phyloP scores from a whole-genome alignment of 2,888 invertebrate genomes.

The Amphiduros pacificus region DNA sequence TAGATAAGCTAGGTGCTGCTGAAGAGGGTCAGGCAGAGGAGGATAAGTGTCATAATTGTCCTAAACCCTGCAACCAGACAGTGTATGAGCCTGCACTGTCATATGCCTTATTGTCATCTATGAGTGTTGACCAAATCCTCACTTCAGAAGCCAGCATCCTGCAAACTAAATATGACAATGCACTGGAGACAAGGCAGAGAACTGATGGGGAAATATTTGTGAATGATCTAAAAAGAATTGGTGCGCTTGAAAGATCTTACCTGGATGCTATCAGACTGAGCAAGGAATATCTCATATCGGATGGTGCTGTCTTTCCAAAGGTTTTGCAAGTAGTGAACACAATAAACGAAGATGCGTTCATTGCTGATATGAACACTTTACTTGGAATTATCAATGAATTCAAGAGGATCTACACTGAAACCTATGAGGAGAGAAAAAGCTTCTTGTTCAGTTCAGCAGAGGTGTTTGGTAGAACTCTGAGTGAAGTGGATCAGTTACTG shows the following conservation, averaged over 20 bases:
- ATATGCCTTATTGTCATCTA: background rate
- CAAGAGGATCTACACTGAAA: background rate
- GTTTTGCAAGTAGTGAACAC: background rate
- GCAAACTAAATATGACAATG: background rate
- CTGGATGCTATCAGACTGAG: background rate
- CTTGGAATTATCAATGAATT: background rate
- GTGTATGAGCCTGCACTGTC: slow-evolving; percentile 3
- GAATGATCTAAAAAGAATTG: background rate
- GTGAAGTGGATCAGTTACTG: background rate
- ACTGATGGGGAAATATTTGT: background rate
- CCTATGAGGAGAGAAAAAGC: background rate
- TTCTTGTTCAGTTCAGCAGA: background rate
- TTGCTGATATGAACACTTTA: background rate
- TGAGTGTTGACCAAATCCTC: slow-evolving; percentile 2
- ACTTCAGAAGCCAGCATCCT: background rate
- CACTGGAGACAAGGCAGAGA: background rate
- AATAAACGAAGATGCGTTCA: background rate
- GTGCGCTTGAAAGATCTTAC: background rate
- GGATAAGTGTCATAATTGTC: background rate
- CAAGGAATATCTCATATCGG: background rate
- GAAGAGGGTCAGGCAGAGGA: no score
- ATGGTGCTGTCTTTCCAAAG: background rate
- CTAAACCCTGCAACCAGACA: slow-evolving; percentile 1
- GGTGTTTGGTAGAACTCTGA: background rate
- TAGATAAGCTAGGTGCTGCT: slow-evolving; percentile 1